Conservation (phyloP, 2,888 invertebrate species). For the Xanthorhoe designata region DNA sequence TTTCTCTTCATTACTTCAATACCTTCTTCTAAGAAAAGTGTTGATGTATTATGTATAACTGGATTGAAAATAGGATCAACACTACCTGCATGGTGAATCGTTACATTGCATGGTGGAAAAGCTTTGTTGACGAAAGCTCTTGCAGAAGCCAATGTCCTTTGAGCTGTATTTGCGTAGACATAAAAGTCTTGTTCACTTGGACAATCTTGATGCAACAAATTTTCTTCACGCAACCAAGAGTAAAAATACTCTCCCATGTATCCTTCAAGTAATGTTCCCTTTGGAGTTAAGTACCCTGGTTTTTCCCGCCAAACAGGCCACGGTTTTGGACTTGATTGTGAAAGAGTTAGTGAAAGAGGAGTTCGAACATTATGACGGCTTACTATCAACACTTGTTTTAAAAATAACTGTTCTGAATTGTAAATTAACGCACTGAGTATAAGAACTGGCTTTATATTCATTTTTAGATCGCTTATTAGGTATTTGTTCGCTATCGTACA, state of each 20-base stretch:
- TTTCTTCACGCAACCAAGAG: constrained; percentile 58
- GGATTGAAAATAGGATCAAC: constrained; percentile 70
- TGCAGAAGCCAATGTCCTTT: constrained; percentile 70
- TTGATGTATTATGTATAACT: constrained; percentile 65
- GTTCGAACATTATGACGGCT: constrained; percentile 72
- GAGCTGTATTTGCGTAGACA: constrained; percentile 70
- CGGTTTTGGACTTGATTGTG: constrained; percentile 56
- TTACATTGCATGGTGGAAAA: constrained; percentile 68
- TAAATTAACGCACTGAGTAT: constrained; percentile 31
- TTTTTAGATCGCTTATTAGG: constrained; percentile 2
- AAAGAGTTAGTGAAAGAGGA: constrained; percentile 64
- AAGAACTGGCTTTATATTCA: constrained; percentile 26
- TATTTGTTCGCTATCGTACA: background rate
- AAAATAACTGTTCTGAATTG: constrained; percentile 29
- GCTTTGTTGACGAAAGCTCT: constrained; percentile 65
- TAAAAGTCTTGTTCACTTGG: constrained; percentile 64
- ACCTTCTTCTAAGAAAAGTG: constrained; percentile 57
- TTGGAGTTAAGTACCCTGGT: constrained; percentile 65
- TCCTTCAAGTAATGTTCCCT: constrained; percentile 67
- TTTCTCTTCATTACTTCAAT: constrained; percentile 59
- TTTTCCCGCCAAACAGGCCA: constrained; percentile 71
- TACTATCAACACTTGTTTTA: constrained; percentile 66
- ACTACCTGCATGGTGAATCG: constrained; percentile 58
- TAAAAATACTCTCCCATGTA: constrained; percentile 66
- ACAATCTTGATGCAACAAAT: constrained; percentile 53